phyloP scores from a whole-genome alignment of 2,113 vertebrate species.

The Gavia stellata region DNA sequence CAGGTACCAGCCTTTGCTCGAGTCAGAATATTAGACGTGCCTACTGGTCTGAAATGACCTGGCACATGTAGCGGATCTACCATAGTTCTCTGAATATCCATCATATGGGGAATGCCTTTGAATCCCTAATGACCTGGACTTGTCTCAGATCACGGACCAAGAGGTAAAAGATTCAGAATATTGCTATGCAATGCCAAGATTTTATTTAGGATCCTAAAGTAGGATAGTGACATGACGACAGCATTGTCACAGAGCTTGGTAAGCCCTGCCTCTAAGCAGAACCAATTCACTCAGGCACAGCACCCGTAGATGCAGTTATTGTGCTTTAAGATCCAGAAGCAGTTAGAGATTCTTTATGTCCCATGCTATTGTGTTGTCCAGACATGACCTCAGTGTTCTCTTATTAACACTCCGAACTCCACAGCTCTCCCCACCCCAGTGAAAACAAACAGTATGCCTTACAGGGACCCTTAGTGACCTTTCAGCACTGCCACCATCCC shows the following conservation, averaged over 20 bases:
- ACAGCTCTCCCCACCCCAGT: neutral
- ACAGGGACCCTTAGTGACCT: neutral
- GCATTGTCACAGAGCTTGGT: neutral
- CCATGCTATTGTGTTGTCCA: neutral
- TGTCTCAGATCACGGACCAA: neutral
- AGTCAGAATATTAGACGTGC: neutral
- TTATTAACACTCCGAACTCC: neutral
- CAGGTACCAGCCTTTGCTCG: neutral
- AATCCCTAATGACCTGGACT: neutral
- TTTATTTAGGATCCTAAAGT: neutral
- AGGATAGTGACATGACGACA: neutral
- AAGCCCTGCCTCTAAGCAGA: neutral
- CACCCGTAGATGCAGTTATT: neutral
- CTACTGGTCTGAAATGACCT: neutral
- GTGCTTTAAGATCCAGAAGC: neutral
- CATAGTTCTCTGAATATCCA: neutral
- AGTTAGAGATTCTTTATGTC: neutral
- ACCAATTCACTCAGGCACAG: neutral
- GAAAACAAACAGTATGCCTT: neutral
- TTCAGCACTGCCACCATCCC: neutral
- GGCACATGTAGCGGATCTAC: neutral
- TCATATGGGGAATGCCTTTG: neutral
- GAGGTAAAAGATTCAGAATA: neutral
- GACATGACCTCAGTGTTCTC: neutral
- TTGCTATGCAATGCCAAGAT: neutral